Evolutionary conservation across 2,113 vertebrate genomes (phyloP).

Genomic region (Pseudorectes ferrugineus): DNA sequence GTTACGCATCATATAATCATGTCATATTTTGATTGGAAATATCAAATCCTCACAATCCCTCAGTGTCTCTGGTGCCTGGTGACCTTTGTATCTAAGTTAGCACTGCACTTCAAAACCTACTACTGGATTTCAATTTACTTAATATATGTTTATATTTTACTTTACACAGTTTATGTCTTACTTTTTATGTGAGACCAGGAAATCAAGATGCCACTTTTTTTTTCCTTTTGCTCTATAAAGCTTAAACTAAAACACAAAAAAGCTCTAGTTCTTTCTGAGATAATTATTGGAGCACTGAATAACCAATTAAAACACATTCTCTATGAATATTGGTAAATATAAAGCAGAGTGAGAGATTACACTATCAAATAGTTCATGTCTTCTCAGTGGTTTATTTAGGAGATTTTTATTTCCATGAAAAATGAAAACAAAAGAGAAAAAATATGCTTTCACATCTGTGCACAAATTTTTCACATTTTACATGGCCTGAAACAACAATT

Average conservation of each 20-base stretch:
- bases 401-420: neutral
- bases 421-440: neutral
- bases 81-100: neutral
- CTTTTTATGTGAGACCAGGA: neutral
- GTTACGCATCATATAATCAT: neutral
- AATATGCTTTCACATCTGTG: neutral
- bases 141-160: neutral
- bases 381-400: neutral
- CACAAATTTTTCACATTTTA: neutral
- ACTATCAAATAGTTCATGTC: neutral
- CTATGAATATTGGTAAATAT: neutral
- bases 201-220: neutral
- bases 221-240: neutral
- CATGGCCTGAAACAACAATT: neutral
- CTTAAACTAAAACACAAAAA: neutral
- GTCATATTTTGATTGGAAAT: neutral
- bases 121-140: neutral
- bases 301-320: neutral
- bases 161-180: neutral
- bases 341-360: neutral
- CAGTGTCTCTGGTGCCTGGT: neutral
- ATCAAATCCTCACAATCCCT: neutral
- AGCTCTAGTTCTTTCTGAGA: neutral
- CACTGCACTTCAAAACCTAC: neutral
- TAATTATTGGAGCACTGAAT: neutral